Evolutionary conservation across 2,888 invertebrate genomes (phyloP).

Genomic region (Azorinus chamasolen): DNA sequence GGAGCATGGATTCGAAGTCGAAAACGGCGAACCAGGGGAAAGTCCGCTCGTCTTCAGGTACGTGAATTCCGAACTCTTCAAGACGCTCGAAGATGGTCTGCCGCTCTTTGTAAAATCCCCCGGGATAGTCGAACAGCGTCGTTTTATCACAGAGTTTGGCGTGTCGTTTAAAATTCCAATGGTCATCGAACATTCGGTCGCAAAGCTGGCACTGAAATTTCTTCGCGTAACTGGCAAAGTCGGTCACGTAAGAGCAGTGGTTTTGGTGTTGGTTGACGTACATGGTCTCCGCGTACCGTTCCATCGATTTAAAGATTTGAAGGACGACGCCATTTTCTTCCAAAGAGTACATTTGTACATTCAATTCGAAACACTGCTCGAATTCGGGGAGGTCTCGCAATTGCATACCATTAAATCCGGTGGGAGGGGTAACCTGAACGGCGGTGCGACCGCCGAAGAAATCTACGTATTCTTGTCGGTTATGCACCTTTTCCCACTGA

Average conservation of each 20-base stretch:
- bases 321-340: constrained; percentile 16
- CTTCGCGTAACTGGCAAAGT: constrained; percentile 23
- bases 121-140: constrained; percentile 21
- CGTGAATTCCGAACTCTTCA: constrained; percentile 32
- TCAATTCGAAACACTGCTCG: constrained; percentile 28
- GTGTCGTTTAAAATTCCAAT: constrained; percentile 12
- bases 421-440: constrained; percentile 1
- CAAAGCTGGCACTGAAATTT: constrained; percentile 26
- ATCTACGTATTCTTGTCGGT: background rate
- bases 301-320: constrained; percentile 26
- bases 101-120: constrained; percentile 20
- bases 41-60: constrained; percentile 30
- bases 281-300: constrained; percentile 18
- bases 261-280: constrained; percentile 32
- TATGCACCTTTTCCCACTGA: background rate
- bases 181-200: constrained; percentile 12
- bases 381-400: constrained; percentile 3
- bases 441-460: background rate
- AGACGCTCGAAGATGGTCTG: constrained; percentile 27
- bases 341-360: constrained; percentile 28
- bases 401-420: constrained; percentile 6
- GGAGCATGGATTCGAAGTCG: constrained; percentile 45
- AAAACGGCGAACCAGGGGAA: constrained; percentile 42
- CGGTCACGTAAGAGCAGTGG: constrained; percentile 28
- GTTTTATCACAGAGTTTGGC: constrained; percentile 6